phyloP scores from a whole-genome alignment of 2,113 vertebrate genomes.

The Taurulus bubalis region DNA sequence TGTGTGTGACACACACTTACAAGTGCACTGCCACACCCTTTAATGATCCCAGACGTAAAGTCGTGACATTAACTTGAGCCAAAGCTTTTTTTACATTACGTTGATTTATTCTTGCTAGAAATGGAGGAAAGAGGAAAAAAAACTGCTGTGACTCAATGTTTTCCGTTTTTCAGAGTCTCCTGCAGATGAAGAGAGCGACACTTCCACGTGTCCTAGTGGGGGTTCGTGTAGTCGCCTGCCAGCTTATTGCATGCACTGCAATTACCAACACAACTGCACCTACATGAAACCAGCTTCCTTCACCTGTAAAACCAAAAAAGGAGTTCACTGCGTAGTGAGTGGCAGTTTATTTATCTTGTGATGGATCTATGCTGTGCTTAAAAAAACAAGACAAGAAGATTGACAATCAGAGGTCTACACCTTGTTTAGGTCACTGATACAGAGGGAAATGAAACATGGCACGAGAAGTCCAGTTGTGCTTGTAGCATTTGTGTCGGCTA shows the following conservation, averaged over 20 bases:
- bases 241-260: constrained; percentile 89
- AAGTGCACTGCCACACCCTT: neutral
- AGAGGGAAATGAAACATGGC: neutral
- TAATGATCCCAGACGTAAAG: neutral
- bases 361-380: neutral
- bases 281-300: constrained; percentile 89
- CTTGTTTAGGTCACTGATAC: neutral
- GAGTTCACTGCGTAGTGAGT: constrained; percentile 93
- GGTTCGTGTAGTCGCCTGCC: constrained; percentile 89
- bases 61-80: neutral
- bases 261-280: constrained; percentile 89
- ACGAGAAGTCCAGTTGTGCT: neutral
- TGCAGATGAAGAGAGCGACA: constrained; percentile 57
- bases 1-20: too few species aligned
- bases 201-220: constrained; percentile 89
- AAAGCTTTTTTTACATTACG: neutral
- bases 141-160: constrained; percentile 1
- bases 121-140: neutral
- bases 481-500: neutral
- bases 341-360: neutral
- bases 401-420: neutral
- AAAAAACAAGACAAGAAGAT: neutral
- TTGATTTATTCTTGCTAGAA: neutral
- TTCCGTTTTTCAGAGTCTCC: constrained; percentile 66
- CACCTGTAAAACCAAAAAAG: constrained; percentile 87